phyloP scores from a whole-genome alignment of 2,888 invertebrate genomes.

The Phrixothrix hirtus region DNA sequence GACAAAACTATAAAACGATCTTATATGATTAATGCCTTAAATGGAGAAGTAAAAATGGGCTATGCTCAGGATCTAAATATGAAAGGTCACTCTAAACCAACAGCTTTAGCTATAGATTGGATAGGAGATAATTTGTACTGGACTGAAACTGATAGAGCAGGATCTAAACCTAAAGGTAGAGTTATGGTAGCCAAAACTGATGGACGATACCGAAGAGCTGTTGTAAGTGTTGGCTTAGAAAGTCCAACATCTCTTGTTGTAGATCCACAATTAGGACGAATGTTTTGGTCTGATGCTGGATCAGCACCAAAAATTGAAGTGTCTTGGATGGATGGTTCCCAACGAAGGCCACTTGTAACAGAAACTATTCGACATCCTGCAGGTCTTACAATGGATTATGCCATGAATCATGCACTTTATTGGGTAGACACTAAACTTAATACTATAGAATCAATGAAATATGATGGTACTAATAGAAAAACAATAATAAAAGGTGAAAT shows the following conservation, averaged over 20 bases:
- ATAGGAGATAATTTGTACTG: conserved; percentile 92
- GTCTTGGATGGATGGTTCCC: conserved; percentile 96
- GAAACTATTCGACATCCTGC: conserved; percentile 85
- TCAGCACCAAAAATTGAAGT: conserved; percentile 90
- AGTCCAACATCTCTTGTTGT: conserved; percentile 87
- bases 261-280: conserved; percentile 81
- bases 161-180: conserved; percentile 74
- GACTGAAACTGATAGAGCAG: conserved; percentile 82
- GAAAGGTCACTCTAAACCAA: conserved; percentile 82
- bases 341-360: conserved; percentile 78
- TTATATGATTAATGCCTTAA: conserved; percentile 79
- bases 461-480: conserved; percentile 78
- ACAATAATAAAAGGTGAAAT: conserved; percentile 73
- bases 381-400: conserved; percentile 87
- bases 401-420: conserved; percentile 86
- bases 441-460: conserved; percentile 82
- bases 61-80: conserved; percentile 86
- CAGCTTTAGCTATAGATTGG: conserved; percentile 92
- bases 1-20: conserved; percentile 90
- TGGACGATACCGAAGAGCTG: conserved; percentile 81
- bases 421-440: conserved; percentile 96
- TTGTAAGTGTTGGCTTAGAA: conserved; percentile 79
- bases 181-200: conserved; percentile 89
- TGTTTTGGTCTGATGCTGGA: conserved; percentile 95
- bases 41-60: conserved; percentile 78